Conservation (phyloP, 64 coral and sea anemone genomes). For the Acropora tenuis region DNA sequence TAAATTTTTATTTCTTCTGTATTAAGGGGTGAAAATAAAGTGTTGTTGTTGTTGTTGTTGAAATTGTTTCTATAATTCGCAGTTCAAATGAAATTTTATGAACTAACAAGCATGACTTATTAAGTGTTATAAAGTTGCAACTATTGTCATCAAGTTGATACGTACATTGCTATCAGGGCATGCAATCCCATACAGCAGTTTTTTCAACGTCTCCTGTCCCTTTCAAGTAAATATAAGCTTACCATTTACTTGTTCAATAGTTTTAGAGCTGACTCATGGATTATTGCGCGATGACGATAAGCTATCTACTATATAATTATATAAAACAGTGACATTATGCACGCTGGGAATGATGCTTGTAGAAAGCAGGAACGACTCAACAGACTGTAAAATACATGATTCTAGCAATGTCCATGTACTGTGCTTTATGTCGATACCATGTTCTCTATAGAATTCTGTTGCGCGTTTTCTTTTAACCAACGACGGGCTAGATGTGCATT, state of each 20-base stretch:
- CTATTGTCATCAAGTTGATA: no score
- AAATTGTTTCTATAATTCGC: no score
- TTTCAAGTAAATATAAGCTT: conserved; percentile 4
- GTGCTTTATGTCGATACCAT: not conserved
- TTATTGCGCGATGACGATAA: conserved; percentile 11
- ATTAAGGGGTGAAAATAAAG: no score
- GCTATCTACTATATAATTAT: conserved; percentile 11
- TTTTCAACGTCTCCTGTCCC: conserved; percentile 31
- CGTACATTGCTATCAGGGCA: not conserved
- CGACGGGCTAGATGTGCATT: conserved; percentile 29
- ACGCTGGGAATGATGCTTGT: conserved; percentile 14
- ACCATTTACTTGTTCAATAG: no score
- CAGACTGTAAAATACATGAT: conserved; percentile 43
- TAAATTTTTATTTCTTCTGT: no score
- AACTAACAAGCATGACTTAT: no score
- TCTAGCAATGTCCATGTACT: conserved; percentile 28
- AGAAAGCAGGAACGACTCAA: conserved; percentile 35
- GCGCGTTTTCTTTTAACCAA: conserved; percentile 20
- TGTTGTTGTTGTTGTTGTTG: no score
- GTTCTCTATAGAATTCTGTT: not conserved
- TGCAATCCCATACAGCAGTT: conserved; percentile 36
- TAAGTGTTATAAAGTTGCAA: no score
- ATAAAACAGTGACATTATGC: conserved; percentile 29
- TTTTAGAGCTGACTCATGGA: conserved; percentile 1
- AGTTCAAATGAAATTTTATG: no score